phyloP scores from a whole-genome alignment of 1,140 invertebrate species.

The Anadara kagoshimensis region DNA sequence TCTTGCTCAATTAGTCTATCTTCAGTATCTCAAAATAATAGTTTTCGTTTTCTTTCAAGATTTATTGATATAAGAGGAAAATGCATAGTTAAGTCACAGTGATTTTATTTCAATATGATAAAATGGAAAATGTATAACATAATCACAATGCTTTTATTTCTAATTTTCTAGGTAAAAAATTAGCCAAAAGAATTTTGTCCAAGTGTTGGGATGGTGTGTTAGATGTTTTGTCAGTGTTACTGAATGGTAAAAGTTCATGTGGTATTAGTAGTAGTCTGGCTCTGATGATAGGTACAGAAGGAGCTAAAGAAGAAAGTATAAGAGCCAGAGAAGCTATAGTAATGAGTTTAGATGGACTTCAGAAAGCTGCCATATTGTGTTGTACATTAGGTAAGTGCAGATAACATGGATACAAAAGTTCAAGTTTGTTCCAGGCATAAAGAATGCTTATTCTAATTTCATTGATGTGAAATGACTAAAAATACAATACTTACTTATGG shows the following conservation, averaged over 20 bases:
- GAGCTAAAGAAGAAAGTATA: constrained; percentile 73
- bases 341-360: constrained; percentile 89
- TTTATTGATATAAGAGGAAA: too few relatives aligned
- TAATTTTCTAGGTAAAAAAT: constrained; percentile 73
- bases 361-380: constrained; percentile 80
- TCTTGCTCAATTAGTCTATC: too few relatives aligned
- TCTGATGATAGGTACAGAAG: constrained; percentile 74
- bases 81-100: too few relatives aligned
- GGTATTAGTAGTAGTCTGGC: constrained; percentile 73
- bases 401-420: not conserved
- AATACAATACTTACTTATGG: too few relatives aligned
- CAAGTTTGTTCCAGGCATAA: not conserved
- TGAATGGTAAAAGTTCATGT: constrained; percentile 79
- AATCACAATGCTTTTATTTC: not conserved
- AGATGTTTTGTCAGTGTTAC: constrained; percentile 86
- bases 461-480: too few relatives aligned
- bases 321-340: constrained; percentile 83
- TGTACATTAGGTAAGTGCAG: constrained; percentile 78
- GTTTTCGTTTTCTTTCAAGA: too few relatives aligned
- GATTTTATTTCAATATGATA: too few relatives aligned
- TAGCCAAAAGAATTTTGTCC: constrained; percentile 82
- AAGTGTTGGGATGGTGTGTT: constrained; percentile 94
- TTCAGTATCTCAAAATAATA: too few relatives aligned
- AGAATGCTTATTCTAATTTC: not conserved
- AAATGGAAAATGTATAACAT: too few relatives aligned